Evolutionary conservation across 1,140 invertebrate genomes (phyloP).

Genomic region (Ganaspis sp.): DNA sequence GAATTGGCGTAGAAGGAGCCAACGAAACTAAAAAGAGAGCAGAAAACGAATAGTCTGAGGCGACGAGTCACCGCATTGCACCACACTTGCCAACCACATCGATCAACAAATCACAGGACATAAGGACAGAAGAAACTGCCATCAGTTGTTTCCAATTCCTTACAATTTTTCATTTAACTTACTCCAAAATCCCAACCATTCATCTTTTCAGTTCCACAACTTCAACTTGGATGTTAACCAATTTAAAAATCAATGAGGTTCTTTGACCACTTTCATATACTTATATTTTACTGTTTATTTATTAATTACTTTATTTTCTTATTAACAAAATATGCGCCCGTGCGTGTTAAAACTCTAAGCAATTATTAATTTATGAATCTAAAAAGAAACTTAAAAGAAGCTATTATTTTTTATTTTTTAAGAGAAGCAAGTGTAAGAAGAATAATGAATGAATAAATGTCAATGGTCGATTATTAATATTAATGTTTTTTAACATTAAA

Average conservation of each 20-base stretch:
- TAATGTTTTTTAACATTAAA: no score
- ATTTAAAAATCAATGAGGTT: background rate
- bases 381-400: no score
- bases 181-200: background rate
- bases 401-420: no score
- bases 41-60: constrained; percentile 33
- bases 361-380: no score
- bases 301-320: no score
- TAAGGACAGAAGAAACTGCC: constrained; percentile 32
- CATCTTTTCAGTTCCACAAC: background rate
- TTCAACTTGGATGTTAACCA: background rate
- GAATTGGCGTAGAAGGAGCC: constrained; percentile 3
- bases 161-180: constrained; percentile 24
- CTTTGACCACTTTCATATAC: no score
- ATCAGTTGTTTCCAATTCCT: constrained; percentile 11
- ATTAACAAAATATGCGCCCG: no score
- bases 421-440: no score
- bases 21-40: constrained; percentile 43
- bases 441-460: no score
- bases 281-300: no score
- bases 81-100: constrained; percentile 56
- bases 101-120: constrained; percentile 63
- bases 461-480: no score
- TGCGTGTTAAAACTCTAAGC: no score
- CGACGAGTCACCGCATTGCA: constrained; percentile 53